Base-by-base conservation (phyloP, 2,888 invertebrate genomes). In the Anoncus sp. region DNA sequence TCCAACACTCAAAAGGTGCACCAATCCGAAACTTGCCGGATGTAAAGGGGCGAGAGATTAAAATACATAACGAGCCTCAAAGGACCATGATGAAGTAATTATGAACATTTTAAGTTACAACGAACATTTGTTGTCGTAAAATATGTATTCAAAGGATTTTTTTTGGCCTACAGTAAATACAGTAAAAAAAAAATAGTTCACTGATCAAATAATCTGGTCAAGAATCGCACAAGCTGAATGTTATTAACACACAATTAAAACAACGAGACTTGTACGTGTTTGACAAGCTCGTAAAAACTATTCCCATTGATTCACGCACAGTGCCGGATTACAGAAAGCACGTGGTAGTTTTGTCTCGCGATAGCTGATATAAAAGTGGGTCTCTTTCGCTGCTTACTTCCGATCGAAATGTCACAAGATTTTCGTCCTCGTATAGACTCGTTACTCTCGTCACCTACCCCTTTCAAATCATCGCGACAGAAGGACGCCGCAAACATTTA, bases 61-160 rank as follows among this genome's bases (percentile, higher is more conserved):
- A 9, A 5, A 45, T 27, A 1, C 1, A 27, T 65, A 55, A 12
- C 57, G 20, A 38, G 35, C n/a, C 16, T 5, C 38, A 6, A 35
- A 38, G 27, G 43, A 40, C 3, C 18, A 62, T 6, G 63, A 74
- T 27, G 60, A 67, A 40, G 45, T 35, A 1, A 18, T 75, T 4
- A 69, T 67, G 55, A 75, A 75, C 55, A 40, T 63, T 63, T 63
- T 57, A 47, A 55, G 55, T 1, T 57, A 63, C 69, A 63, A 63
- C 20, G 20, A 65, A 40, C 57, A 51, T 6, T 71, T 66, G 14
- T 6, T 43, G 49, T 66, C 51, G 65, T 76, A 20, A 70, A 38
- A 59, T 20, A 45, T 16, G 16, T 5, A 7, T 47, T 35, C 20
- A 4, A n/a, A 35, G 6, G 20, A 31, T 12, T 22, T n/a, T 22